Evolutionary conservation across 2,888 invertebrate genomes (phyloP).

Genomic region (Caenorhabditis becei): DNA sequence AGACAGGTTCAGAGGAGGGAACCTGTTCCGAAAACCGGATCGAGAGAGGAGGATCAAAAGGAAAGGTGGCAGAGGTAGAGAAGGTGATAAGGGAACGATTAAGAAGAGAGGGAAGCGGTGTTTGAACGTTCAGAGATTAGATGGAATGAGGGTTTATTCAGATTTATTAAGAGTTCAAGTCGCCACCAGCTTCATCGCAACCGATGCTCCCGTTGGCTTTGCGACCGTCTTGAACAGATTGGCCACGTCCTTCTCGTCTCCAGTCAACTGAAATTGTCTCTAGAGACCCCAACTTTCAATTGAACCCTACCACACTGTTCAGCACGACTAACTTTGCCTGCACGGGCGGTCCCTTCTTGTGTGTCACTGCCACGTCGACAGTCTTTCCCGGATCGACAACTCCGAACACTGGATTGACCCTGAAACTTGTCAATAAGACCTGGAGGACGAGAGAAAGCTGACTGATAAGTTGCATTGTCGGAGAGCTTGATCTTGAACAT

Average conservation of each 20-base stretch:
- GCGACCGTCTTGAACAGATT: conserved; percentile 9
- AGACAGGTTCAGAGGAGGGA: conserved; percentile 31
- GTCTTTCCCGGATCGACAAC: conserved; percentile 37
- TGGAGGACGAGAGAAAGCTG: neutral
- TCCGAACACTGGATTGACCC: conserved; percentile 45
- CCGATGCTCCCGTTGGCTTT: conserved; percentile 29
- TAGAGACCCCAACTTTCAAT: neutral
- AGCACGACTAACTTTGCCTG: conserved; percentile 42
- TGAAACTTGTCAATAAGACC: neutral
- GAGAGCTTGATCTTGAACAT: conserved; percentile 49
- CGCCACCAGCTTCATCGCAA: conserved; percentile 26
- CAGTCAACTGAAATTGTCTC: conserved; percentile 26
- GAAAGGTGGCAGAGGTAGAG: conserved; percentile 1
- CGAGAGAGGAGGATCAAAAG: neutral
- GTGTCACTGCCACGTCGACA: conserved; percentile 30
- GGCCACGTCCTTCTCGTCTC: conserved; percentile 29
- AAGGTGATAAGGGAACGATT: neutral
- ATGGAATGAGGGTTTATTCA: neutral
- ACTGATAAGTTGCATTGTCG: conserved; percentile 32
- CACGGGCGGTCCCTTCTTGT: conserved; percentile 26
- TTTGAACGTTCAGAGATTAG: neutral
- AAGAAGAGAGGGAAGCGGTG: neutral
- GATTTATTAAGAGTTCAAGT: too few relatives aligned
- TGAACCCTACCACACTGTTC: conserved; percentile 21
- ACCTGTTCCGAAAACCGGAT: conserved; percentile 30